Conservation (phyloP, 2,888 invertebrate species). For the Leucophenga maculata region DNA sequence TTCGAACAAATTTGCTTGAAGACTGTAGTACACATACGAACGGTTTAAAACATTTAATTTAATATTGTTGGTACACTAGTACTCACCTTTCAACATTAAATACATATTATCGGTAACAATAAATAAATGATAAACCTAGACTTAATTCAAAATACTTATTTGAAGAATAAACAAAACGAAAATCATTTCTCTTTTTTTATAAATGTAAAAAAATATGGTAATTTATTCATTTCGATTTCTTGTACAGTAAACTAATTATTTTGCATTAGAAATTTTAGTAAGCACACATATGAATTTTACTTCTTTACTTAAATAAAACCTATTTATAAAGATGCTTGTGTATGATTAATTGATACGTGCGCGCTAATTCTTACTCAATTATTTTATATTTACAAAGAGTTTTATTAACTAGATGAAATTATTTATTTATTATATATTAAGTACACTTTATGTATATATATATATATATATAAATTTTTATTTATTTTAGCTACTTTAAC, state of each 20-base stretch:
- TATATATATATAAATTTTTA: slow-evolving; percentile 15
- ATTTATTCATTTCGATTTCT: slow-evolving; percentile 13
- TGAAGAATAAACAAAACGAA: not conserved
- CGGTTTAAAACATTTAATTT: too few species aligned
- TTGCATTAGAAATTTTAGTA: slow-evolving; percentile 30
- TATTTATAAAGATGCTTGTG: slow-evolving; percentile 9
- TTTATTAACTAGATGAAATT: slow-evolving; percentile 9
- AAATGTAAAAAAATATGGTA: slow-evolving; percentile 7
- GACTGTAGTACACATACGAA: too few species aligned
- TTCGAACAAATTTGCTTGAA: too few species aligned
- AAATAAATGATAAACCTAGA: slow-evolving; percentile 25
- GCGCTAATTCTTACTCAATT: slow-evolving; percentile 1
- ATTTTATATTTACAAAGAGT: slow-evolving; percentile 29
- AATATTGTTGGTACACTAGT: too few species aligned
- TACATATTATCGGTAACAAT: too few species aligned
- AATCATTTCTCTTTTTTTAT: slow-evolving; percentile 9
- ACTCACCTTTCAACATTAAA: too few species aligned
- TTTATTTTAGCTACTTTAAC: slow-evolving; percentile 9
- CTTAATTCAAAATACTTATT: not conserved
- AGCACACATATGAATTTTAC: slow-evolving; percentile 41
- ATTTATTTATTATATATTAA: not conserved
- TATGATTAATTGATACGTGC: slow-evolving; percentile 13
- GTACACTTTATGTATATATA: slow-evolving; percentile 22
- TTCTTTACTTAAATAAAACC: slow-evolving; percentile 11
- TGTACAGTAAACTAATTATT: not conserved